Base-by-base conservation (phyloP, 2,797 vertebrate genomes). In the Hipposideros larvatus region DNA sequence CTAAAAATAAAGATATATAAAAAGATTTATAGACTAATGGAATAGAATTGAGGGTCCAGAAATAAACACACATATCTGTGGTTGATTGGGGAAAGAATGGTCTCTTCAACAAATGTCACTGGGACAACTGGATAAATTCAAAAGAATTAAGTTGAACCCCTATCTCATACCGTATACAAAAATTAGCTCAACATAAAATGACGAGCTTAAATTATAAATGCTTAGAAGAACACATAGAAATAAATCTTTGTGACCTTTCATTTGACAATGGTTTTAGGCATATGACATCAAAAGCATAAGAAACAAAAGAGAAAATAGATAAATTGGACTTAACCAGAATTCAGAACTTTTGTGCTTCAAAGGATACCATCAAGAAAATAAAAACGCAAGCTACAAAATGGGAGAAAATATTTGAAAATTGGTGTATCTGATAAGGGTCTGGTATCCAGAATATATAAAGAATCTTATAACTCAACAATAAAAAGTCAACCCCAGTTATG, bases 381-480 rank as follows among this genome's bases (percentile, higher is more conserved):
- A 86, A 90, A 92, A 88, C 28, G 53, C 46, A 71, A 41, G 10
- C 66, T 71, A 24, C 43, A 73, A 66, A 65, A 74, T 73, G 37
- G 28, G 68, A 93, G 51, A 82, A 86, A 86, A 61, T 61, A 70
- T 78, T 90, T 94, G 21, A n/a, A 71, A 84, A 74, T 79, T 82
- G 24, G 31, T 87, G 22, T 43, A 78, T n/a, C 37, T 84, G 14
- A 77, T 68, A 77, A 93, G 43, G n/a, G 1, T 70, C 6, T 78
- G 28, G 15, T 28, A 85, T 85, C 43, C 55, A 94, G 55, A 84
- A 83, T 77, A 57, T 68, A 70, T n/a, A 70, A 84, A 90, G 19
- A 61, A 70, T 48, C 7, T 85, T 55, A 53, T 11, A 6, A 85
- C 51, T 7, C 43, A 59, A 77, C 46, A 70, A 68, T 70, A 51